Evolutionary conservation across 1,140 invertebrate genomes (phyloP).

Genomic region (Bilobella aurantiaca): DNA sequence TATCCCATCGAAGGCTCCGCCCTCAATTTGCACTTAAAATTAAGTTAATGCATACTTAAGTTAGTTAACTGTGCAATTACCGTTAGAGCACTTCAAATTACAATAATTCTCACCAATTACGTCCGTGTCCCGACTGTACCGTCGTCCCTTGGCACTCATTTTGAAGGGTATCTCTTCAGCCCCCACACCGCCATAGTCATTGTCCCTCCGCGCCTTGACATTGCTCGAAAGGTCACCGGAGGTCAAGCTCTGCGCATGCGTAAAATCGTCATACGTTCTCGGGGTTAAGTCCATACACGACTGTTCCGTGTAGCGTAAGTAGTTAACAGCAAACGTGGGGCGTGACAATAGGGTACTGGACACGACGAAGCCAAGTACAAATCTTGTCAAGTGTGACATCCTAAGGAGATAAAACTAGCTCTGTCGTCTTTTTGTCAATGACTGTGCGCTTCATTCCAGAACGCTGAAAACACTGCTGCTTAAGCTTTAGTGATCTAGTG

Average conservation of each 20-base stretch:
- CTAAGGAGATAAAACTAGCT: too few relatives aligned
- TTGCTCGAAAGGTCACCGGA: neutral
- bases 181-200: neutral
- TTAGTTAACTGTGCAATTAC: too few relatives aligned
- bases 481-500: too few relatives aligned
- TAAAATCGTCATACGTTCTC: constrained; percentile 15
- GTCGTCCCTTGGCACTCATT: constrained; percentile 13
- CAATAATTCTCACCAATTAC: constrained; percentile 21
- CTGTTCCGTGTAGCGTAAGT: constrained; percentile 21
- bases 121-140: constrained; percentile 28
- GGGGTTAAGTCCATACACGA: constrained; percentile 27
- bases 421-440: too few relatives aligned
- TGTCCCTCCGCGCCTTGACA: neutral
- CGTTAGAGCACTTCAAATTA: neutral
- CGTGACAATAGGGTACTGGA: too few relatives aligned
- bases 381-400: too few relatives aligned
- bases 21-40: constrained; percentile 30
- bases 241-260: neutral
- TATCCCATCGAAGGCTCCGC: constrained; percentile 26
- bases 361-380: too few relatives aligned
- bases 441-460: too few relatives aligned
- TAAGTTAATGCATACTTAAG: neutral
- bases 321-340: neutral
- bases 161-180: constrained; percentile 21
- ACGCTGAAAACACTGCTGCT: too few relatives aligned